These are phyloP conservation scores for Poecilus cupreus DNA, from an alignment of 2,888 invertebrate genomes.

Conservation along the genomic window DNA sequence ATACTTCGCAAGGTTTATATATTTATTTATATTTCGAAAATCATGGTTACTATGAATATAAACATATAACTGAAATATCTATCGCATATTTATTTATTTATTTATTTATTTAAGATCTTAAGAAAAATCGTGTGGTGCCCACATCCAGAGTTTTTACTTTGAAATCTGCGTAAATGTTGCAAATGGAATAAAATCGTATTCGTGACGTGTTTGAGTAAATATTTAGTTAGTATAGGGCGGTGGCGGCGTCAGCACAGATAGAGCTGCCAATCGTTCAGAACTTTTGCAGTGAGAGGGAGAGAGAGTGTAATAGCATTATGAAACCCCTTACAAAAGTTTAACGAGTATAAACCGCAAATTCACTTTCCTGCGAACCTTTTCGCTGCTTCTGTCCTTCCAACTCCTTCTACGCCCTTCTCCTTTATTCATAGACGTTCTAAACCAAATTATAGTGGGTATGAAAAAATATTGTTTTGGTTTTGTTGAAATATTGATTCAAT, in stretches of 20 bases:
- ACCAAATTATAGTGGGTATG: constrained; percentile 1
- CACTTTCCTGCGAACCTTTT: constrained; percentile 40
- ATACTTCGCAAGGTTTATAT: too few relatives aligned
- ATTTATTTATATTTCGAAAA: too few relatives aligned
- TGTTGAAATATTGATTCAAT: neutral
- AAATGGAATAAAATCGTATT: constrained; percentile 28
- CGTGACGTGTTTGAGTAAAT: constrained; percentile 25
- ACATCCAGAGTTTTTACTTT: too few relatives aligned
- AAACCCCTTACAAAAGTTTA: constrained; percentile 52
- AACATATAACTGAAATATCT: too few relatives aligned
- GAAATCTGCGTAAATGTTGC: neutral
- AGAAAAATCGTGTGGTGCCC: too few relatives aligned
- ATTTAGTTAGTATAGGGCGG: neutral
- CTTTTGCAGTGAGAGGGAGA: neutral
- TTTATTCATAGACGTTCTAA: constrained; percentile 31
- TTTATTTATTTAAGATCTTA: too few relatives aligned
- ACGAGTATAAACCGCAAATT: constrained; percentile 51
- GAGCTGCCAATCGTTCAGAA: constrained; percentile 40
- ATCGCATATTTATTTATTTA: too few relatives aligned
- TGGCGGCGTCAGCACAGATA: constrained; percentile 14
- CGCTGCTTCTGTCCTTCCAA: constrained; percentile 5
- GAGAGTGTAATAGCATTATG: constrained; percentile 46
- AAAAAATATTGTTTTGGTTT: neutral
- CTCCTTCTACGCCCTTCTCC: neutral
- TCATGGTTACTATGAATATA: too few relatives aligned